Evolutionary conservation across 2,113 vertebrate genomes (phyloP).

Genomic region (Heterocephalus glaber): DNA sequence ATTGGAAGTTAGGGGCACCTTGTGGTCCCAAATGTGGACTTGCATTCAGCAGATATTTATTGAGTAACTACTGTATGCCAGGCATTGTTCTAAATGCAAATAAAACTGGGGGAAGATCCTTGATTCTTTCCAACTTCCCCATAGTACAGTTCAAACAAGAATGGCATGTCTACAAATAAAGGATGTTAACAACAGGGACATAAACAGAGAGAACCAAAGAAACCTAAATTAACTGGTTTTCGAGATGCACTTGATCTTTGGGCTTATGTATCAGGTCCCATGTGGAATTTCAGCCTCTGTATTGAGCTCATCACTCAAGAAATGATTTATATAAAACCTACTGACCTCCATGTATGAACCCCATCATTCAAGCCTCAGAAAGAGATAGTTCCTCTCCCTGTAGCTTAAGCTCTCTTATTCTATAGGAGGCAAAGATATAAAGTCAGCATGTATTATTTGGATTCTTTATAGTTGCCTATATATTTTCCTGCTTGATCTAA

Average conservation of each 20-base stretch:
- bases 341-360: background rate
- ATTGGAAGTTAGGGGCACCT: no score
- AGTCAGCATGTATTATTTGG: conserved; percentile 16
- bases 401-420: background rate
- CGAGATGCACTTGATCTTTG: conserved; percentile 12
- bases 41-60: no score
- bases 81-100: background rate
- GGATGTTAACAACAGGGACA: background rate
- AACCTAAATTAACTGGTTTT: conserved; percentile 56
- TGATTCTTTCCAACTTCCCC: background rate
- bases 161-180: conserved; percentile 25
- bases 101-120: background rate
- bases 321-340: conserved; percentile 50
- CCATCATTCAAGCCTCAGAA: background rate
- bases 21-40: no score
- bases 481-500: conserved; percentile 5
- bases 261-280: no score
- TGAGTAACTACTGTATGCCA: background rate
- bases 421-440: conserved; percentile 29
- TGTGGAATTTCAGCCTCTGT: conserved; percentile 47
- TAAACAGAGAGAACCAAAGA: conserved; percentile 22
- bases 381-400: conserved; percentile 4
- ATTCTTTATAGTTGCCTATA: background rate
- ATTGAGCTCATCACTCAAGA: conserved; percentile 1
- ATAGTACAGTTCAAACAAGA: background rate